Evolutionary conservation across 2,888 invertebrate genomes (phyloP), one percentile per base, ranked within the genome.

Genomic region (Leptinotarsa rubiginosa): DNA sequence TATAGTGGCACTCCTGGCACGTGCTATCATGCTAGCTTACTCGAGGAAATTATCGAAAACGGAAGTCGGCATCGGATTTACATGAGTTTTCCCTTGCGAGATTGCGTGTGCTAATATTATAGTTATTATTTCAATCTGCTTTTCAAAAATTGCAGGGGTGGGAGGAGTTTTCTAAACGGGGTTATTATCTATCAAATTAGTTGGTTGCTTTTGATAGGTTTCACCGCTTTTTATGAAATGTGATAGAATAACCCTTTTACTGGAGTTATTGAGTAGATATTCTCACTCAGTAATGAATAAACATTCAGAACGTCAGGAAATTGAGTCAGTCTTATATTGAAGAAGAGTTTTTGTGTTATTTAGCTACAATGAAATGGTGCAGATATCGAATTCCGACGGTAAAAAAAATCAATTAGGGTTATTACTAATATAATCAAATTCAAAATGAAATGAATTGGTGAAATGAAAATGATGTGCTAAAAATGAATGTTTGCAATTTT

Each of bases 1-100:
- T 80, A 79, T 78, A 77, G 79, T 78, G 75, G 78, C 69, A 74
- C 72, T 74, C 74, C 72, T 76, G 80, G 80, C 80, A 80, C 80
- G 80, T 78, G 80, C 75, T 74, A 70, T 75, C 79, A 78, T 77
- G 80, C 77, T 71, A 79, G 74, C 75, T 77, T 73, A 68, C 68
- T 70, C 70, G 69, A 74, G 73, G 70, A 71, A 77, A 80, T 78
- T 78, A 78, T 75, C 65, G 65, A 74, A 72, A 78, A 76, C 80
- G 80, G 80, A 80, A 80, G 80, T 79, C 66, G 65, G 70, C 59
- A 73, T 75, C 75, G 73, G 73, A 74, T 80, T 78, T 75, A 79
- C 80, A 78, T 78, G 78, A 77, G 72, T 78, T 77, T 79, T 77
- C 75, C 70, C 75, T 66, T 67, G 71, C 25, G 72, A 73, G 75